Conservation (phyloP, 1,140 invertebrate species). For the Lepidurus arcticus region DNA sequence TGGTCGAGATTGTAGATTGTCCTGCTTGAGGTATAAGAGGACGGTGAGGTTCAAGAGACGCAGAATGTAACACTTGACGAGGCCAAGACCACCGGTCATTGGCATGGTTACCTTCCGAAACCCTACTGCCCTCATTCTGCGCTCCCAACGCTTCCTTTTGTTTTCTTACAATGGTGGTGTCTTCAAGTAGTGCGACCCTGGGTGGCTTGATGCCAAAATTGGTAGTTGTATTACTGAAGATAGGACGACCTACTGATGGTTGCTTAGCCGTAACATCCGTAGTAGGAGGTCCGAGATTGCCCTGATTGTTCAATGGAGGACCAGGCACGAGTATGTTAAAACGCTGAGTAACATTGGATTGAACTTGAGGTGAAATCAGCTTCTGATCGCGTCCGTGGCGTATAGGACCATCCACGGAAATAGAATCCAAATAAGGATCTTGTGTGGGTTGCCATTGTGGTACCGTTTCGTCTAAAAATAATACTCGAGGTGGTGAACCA, state of each 20-base stretch:
- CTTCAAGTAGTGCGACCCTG: not conserved
- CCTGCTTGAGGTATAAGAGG: not conserved
- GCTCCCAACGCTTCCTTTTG: not conserved
- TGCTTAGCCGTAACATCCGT: too few relatives aligned
- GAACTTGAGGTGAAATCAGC: too few relatives aligned
- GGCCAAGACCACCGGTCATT: slow-evolving; percentile 10
- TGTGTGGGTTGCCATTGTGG: not conserved
- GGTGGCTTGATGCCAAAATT: not conserved
- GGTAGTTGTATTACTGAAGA: not conserved
- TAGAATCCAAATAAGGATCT: not conserved
- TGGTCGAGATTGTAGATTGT: not conserved
- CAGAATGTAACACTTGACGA: not conserved
- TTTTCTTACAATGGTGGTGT: not conserved
- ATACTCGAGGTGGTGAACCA: not conserved
- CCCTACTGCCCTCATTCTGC: not conserved
- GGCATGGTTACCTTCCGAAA: not conserved
- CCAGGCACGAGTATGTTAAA: too few relatives aligned
- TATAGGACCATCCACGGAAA: not conserved
- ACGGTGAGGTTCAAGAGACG: not conserved
- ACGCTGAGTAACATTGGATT: too few relatives aligned
- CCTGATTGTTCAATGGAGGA: too few relatives aligned
- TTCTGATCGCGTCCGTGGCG: too few relatives aligned
- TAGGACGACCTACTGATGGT: not conserved
- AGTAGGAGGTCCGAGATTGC: too few relatives aligned
- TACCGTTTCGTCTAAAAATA: not conserved